Evolutionary conservation across 2,113 vertebrate genomes (phyloP).

Genomic region (Pontoporia blainvillei): DNA sequence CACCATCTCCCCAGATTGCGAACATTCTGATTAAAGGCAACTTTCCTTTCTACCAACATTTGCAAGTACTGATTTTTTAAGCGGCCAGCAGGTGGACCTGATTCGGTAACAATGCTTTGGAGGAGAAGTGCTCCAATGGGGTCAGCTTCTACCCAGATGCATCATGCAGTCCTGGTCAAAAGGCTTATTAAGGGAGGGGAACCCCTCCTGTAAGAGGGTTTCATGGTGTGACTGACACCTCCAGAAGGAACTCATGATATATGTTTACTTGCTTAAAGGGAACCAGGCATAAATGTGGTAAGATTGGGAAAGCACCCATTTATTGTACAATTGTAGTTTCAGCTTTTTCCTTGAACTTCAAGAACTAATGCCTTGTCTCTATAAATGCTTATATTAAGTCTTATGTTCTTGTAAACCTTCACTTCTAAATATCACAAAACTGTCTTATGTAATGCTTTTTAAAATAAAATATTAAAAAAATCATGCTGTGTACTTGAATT

Average conservation of each 20-base stretch:
- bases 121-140: background rate
- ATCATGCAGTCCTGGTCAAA: background rate
- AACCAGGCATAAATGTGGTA: background rate
- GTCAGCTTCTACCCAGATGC: background rate
- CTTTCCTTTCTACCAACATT: background rate
- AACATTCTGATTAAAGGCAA: background rate
- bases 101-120: background rate
- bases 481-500: background rate
- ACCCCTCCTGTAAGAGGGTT: too few species aligned
- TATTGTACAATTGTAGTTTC: background rate
- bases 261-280: background rate
- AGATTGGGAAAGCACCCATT: background rate
- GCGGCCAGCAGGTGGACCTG: background rate
- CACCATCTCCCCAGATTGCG: background rate
- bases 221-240: background rate
- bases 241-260: background rate
- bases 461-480: background rate
- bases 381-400: background rate
- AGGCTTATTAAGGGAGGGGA: background rate
- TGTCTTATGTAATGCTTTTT: background rate
- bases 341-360: background rate
- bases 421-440: background rate
- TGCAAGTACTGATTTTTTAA: background rate
- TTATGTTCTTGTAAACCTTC: background rate
- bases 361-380: background rate